Base-by-base conservation (phyloP, 2,113 vertebrate genomes). In the Embiotoca jacksoni region DNA sequence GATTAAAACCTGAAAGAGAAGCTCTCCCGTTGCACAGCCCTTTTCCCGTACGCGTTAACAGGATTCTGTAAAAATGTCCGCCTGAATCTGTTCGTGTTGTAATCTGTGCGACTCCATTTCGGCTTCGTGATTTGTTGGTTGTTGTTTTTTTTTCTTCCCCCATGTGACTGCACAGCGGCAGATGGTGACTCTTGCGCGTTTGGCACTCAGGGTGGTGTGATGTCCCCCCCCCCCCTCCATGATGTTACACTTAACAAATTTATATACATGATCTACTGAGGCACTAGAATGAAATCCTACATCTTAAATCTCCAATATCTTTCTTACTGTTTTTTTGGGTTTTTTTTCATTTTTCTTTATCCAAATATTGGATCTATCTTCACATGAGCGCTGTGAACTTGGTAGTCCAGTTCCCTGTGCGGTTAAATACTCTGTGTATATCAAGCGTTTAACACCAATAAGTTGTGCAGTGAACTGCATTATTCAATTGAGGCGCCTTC, bases 151-250 rank as follows among this genome's bases (percentile, higher is more conserved):
- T 63, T 13, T 37, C 8, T 37, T 23, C 23, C 23, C 23, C 7
- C 36, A 15, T 36, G 30, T 73, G 30, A 69, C 15, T 9, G 49
- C 58, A 58, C 30, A 8, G 4, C 7, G 56, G 32, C 82, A 84
- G 77, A 72, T 80, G 61, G 67, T 49, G 37, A 32, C 49, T 66
- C 8, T 30, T 37, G 14, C 30, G 7, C 50, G 36, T 16, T 75
- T 71, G 71, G 60, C 66, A 31, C 30, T 54, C 58, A 4, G 50
- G 46, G 30, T 15, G 65, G 65, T 55, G 70, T 36, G 65, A 71
- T 23, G 23, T 23, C 23, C 23, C 23, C 23, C 23, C 23, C 23
- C 35, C 30, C 47, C 58, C 33, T 11, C 16, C 37, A 46, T 59
- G 75, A 69, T 62, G 41, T 15, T 63, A 62, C 16, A 53, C 31